Percentiles rank a stretch among this genome's conserved stretches.
Conservation (phyloP, 2,797 vertebrate species). For the Netta rufina region DNA sequence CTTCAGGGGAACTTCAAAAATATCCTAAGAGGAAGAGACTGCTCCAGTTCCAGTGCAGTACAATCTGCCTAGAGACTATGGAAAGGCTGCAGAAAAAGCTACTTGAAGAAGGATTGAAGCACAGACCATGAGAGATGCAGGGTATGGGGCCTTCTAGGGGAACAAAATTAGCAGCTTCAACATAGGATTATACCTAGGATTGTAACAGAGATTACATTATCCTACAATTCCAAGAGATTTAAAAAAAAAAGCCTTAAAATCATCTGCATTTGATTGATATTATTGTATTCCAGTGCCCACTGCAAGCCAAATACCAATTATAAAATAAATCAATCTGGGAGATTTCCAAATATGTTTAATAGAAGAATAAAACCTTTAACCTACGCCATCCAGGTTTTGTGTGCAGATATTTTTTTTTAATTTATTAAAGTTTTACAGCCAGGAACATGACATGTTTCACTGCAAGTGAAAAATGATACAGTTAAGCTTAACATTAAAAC, state of each 20-base stretch:
- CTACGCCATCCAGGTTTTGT: slow-evolving; percentile 49
- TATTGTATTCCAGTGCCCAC: not conserved
- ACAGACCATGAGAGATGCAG: not conserved
- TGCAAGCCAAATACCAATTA: slow-evolving; percentile 1
- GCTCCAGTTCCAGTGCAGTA: not conserved
- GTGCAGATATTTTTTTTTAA: not conserved
- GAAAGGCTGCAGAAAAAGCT: not conserved
- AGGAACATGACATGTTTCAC: slow-evolving; percentile 48
- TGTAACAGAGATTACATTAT: not conserved
- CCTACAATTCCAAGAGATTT: not conserved
- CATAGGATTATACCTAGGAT: not conserved
- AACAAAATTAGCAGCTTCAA: not conserved
- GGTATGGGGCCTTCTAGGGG: not conserved
- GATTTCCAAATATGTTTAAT: slow-evolving; percentile 21
- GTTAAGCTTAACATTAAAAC: slow-evolving; percentile 41
- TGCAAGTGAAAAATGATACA: slow-evolving; percentile 60
- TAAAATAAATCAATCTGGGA: not conserved
- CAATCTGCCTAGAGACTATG: not conserved
- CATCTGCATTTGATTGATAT: slow-evolving; percentile 9
- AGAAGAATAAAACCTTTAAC: slow-evolving; percentile 48
- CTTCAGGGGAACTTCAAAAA: not conserved
- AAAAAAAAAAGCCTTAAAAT: not conserved
- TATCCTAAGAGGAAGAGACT: not conserved
- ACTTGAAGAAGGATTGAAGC: slow-evolving; percentile 5
- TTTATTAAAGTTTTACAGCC: slow-evolving; percentile 50